Conservation (phyloP, 2,797 vertebrate genomes). For the Pseudocheirus occidentalis region DNA sequence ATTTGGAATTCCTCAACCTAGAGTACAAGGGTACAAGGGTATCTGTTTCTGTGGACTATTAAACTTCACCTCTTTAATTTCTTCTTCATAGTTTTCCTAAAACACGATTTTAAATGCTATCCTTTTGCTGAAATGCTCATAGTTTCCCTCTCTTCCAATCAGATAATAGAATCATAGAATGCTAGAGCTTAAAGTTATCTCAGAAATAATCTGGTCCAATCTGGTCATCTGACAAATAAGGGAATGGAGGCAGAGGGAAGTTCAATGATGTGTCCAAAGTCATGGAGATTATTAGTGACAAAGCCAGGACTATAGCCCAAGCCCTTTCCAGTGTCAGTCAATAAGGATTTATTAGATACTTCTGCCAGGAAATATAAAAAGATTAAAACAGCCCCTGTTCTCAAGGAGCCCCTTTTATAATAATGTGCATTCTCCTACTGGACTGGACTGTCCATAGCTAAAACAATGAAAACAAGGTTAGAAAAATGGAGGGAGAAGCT, state of each 20-base stretch:
- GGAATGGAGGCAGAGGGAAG: background rate
- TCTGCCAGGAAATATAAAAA: background rate
- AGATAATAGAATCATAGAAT: background rate
- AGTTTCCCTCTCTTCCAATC: background rate
- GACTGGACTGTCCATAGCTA: background rate
- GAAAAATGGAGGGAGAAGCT: background rate
- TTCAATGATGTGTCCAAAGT: background rate
- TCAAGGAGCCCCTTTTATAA: background rate
- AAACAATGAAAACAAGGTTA: background rate
- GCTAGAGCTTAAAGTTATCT: background rate
- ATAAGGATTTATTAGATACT: background rate
- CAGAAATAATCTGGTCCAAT: background rate
- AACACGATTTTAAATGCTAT: background rate
- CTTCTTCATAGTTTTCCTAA: background rate
- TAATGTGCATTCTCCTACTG: background rate
- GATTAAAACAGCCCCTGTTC: background rate
- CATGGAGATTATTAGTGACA: background rate
- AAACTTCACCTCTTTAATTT: background rate
- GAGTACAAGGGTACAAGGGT: conserved; percentile 12
- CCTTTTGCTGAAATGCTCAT: background rate
- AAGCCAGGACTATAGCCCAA: background rate
- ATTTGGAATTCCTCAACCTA: background rate
- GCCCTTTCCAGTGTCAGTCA: background rate
- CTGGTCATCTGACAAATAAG: background rate
- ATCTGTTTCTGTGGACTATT: background rate